Evolutionary conservation across 2,888 invertebrate species (phyloP).

Genomic region (Trypoxylon attenuatum): DNA sequence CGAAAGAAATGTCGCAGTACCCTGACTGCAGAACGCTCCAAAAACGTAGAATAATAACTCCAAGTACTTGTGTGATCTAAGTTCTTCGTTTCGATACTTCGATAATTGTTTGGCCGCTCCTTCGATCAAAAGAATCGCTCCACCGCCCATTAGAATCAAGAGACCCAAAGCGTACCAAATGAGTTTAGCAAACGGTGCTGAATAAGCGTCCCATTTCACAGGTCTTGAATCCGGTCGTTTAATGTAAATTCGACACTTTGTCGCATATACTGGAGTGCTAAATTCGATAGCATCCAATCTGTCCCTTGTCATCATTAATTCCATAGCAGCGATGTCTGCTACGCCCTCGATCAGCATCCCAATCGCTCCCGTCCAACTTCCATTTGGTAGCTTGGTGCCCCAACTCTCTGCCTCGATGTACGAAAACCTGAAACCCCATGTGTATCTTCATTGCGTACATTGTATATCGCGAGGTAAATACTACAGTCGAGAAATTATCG

Average conservation of each 20-base stretch:
- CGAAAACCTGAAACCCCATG: slow-evolving; percentile 52
- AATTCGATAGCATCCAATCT: slow-evolving; percentile 64
- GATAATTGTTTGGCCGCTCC: not conserved
- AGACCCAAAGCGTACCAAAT: slow-evolving; percentile 64
- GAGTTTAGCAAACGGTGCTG: slow-evolving; percentile 63
- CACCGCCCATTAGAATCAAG: slow-evolving; percentile 56
- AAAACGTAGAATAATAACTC: slow-evolving; percentile 61
- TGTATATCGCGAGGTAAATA: too few species aligned
- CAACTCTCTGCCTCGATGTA: slow-evolving; percentile 54
- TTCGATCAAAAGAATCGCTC: slow-evolving; percentile 55
- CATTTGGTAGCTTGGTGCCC: slow-evolving; percentile 61
- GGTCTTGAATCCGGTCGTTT: slow-evolving; percentile 61
- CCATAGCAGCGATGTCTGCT: slow-evolving; percentile 66
- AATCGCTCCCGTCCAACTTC: slow-evolving; percentile 66
- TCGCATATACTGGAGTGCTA: slow-evolving; percentile 67
- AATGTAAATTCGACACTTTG: slow-evolving; percentile 68
- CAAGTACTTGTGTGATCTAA: slow-evolving; percentile 31
- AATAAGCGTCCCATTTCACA: slow-evolving; percentile 68
- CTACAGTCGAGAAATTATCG: too few species aligned
- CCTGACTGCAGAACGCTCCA: slow-evolving; percentile 69
- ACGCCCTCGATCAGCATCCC: slow-evolving; percentile 56
- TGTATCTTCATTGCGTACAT: too few species aligned
- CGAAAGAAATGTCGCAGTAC: slow-evolving; percentile 34
- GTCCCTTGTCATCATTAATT: slow-evolving; percentile 66
- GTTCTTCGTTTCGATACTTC: not conserved